Base-by-base conservation (phyloP, 2,888 invertebrate species). In the Rosalia funebris region DNA sequence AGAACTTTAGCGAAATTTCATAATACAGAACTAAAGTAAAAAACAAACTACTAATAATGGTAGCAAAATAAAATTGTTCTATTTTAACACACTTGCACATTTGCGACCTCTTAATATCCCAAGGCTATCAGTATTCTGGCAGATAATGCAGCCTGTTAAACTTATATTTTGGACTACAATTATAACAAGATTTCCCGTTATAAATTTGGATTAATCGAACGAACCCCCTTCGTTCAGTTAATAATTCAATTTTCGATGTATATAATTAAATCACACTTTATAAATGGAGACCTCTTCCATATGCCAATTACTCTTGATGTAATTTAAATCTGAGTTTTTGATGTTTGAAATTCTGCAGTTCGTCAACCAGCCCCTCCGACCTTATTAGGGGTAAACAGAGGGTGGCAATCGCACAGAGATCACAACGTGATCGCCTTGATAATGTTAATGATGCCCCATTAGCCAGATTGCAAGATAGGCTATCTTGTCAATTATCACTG, bases 381-480 rank as follows among this genome's bases (percentile, higher is more conserved):
- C 66, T 67, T 68, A 62, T 66, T 69, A 65, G 69, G 66, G 70
- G 66, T 70, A 72, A 73, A 69, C 67, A 72, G 71, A 72, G 73
- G 72, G 74, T 73, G 69, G 69, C 66, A 73, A 72, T 74, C 65
- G 67, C 71, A 67, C 71, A 68, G 71, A 66, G 62, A 65, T 57
- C 56, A 53, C 42, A 57, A 66, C 63, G 61, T 61, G 70, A 72
- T 73, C 67, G 68, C 61, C 62, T 62, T 73, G 72, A 73, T 73
- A 72, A 72, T 63, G 67, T 74, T 74, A 74, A 72, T 64, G 71
- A 74, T 69, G 75, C 65, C 61, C 71, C 74, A 75, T 74, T 75
- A 72, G 70, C 47, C 65, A 61, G 67, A 71, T 71, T 66, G 67
- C 47, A 60, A 62, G 69, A 65, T 65, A 67, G 7, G 25, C 4